phyloP scores from a whole-genome alignment of 2,113 vertebrate genomes.

The Pseudorhombus dupliciocellatus region DNA sequence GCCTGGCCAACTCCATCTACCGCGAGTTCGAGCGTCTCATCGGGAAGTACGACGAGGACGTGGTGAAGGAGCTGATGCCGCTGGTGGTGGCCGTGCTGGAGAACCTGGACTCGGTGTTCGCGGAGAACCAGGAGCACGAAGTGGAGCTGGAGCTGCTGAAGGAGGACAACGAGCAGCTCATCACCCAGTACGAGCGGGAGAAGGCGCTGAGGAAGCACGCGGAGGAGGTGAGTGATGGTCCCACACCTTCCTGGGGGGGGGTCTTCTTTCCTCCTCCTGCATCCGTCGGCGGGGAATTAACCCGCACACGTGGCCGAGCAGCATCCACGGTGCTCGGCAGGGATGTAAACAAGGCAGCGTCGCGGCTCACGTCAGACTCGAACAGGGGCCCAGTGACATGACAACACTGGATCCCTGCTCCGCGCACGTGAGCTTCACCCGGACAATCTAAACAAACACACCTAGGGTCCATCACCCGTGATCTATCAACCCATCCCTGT shows the following conservation, averaged over 20 bases:
- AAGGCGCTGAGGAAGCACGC: slow-evolving; percentile 92
- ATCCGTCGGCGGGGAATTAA: slow-evolving; percentile 22
- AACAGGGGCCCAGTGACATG: slow-evolving; percentile 2
- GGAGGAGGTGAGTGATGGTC: slow-evolving; percentile 85
- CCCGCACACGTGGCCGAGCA: slow-evolving; percentile 51
- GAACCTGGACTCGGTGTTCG: slow-evolving; percentile 95
- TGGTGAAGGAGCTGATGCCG: slow-evolving; percentile 97
- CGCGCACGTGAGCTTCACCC: not conserved
- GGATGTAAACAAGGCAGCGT: slow-evolving; percentile 71
- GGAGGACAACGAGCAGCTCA: slow-evolving; percentile 96
- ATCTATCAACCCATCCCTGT: not conserved
- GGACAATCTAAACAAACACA: not conserved
- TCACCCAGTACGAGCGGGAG: slow-evolving; percentile 95
- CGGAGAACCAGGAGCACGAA: slow-evolving; percentile 97
- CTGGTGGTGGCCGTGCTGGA: slow-evolving; percentile 95
- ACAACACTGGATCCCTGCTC: not conserved
- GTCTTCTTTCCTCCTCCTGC: slow-evolving; percentile 4
- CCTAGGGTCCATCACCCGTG: not conserved
- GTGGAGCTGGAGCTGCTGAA: slow-evolving; percentile 93
- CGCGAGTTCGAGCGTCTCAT: slow-evolving; percentile 96
- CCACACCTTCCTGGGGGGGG: not conserved
- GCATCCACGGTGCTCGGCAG: slow-evolving; percentile 19
- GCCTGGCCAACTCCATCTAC: slow-evolving; percentile 97
- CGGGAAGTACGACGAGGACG: slow-evolving; percentile 95
- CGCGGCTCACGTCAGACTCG: slow-evolving; percentile 28